Evolutionary conservation across 2,888 invertebrate species (phyloP).

Genomic region (Cheilosia urbana): DNA sequence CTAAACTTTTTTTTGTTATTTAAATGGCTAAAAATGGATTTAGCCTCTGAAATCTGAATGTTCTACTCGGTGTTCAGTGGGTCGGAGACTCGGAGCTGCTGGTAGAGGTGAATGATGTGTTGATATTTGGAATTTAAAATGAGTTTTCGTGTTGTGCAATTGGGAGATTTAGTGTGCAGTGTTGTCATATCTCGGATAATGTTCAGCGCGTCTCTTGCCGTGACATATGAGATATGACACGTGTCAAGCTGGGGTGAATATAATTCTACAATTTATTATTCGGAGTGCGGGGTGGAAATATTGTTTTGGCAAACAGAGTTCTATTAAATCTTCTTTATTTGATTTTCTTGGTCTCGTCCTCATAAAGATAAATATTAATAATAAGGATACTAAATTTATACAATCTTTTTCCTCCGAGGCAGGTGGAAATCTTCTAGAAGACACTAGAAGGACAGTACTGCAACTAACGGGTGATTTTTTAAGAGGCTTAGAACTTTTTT

Average conservation of each 20-base stretch:
- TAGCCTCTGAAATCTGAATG: constrained; percentile 43
- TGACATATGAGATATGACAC: constrained; percentile 37
- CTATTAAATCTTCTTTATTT: no score
- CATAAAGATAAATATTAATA: no score
- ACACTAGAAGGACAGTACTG: no score
- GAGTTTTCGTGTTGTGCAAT: constrained; percentile 14
- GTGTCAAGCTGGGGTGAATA: neutral
- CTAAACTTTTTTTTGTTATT: constrained; percentile 6
- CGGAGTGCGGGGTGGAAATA: no score
- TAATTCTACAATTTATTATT: no score
- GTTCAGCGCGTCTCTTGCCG: neutral
- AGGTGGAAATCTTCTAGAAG: no score
- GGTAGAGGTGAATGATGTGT: constrained; percentile 32
- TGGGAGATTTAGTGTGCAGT: neutral
- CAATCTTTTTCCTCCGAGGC: no score
- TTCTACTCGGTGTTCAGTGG: neutral
- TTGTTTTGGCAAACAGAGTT: no score
- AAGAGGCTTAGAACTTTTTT: no score
- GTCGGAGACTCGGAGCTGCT: neutral
- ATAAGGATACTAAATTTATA: no score
- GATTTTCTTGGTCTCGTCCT: no score
- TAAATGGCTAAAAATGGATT: constrained; percentile 40
- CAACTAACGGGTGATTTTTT: no score
- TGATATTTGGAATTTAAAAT: constrained; percentile 54
- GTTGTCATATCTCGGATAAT: constrained; percentile 39